Percentiles rank a stretch among this genome's conserved stretches.
Evolutionary conservation across 2,113 vertebrate genomes (phyloP).

Genomic region (Narcine bancroftii): DNA sequence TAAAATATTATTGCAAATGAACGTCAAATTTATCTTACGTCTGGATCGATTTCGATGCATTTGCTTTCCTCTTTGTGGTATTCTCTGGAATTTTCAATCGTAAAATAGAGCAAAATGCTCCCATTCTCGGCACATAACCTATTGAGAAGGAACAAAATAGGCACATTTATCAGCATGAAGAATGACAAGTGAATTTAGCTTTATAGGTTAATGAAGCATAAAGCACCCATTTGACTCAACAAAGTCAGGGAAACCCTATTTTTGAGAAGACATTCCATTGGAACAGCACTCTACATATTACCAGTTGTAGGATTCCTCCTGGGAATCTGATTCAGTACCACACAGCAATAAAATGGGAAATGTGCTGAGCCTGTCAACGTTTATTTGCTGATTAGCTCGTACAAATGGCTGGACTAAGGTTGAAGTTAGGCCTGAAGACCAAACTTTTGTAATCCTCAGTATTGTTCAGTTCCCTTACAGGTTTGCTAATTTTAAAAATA

Average conservation of each 20-base stretch:
- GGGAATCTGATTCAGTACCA: background rate
- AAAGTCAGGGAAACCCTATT: too few relatives aligned
- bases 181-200: background rate
- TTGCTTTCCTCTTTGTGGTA: constrained; percentile 87
- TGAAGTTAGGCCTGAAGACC: background rate
- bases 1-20: background rate
- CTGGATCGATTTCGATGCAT: constrained; percentile 72
- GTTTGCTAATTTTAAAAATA: background rate
- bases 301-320: background rate
- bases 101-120: constrained; percentile 71
- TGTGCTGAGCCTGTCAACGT: background rate
- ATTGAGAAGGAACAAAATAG: background rate
- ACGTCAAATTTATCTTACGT: constrained; percentile 50
- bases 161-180: background rate
- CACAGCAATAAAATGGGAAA: background rate
- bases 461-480: background rate
- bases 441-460: background rate
- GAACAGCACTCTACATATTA: background rate
- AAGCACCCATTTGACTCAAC: background rate
- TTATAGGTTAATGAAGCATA: background rate
- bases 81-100: constrained; percentile 80
- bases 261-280: background rate
- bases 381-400: background rate
- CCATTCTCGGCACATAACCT: constrained; percentile 79
- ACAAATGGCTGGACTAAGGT: background rate